Percentiles rank a stretch among this genome's conserved stretches.
Evolutionary conservation across 92 coral and sea anemone genomes (phyloP).

Genomic region (Meandrina meandrites): DNA sequence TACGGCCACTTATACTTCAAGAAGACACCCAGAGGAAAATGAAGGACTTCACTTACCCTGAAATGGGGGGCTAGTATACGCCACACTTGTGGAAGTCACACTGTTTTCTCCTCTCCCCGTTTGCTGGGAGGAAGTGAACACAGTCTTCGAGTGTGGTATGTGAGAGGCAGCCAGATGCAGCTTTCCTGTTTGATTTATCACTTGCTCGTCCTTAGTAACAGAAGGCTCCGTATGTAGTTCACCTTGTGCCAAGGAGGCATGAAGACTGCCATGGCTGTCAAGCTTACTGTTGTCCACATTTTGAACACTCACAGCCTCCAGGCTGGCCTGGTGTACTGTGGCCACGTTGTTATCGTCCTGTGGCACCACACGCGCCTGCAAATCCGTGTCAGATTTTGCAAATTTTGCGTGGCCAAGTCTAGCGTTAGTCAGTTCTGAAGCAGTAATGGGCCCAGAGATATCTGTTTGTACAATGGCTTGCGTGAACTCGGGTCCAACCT

Average conservation of each 20-base stretch:
- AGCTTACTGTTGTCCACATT: conserved; percentile 8
- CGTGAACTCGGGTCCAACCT: conserved; percentile 78
- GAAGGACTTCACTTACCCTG: not conserved
- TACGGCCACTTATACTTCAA: not conserved
- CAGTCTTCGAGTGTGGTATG: not conserved
- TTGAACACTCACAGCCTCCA: not conserved
- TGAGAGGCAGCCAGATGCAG: not conserved
- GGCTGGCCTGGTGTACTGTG: conserved; percentile 5
- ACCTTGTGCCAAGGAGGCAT: conserved; percentile 9
- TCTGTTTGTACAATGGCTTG: conserved; percentile 94
- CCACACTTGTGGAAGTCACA: not conserved
- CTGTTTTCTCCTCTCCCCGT: not conserved
- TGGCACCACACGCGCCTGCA: conserved; percentile 22
- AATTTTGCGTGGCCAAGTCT: conserved; percentile 61
- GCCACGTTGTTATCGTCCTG: conserved; percentile 8
- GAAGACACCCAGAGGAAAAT: too few species aligned
- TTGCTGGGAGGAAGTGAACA: not conserved
- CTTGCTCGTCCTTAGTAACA: conserved; percentile 7
- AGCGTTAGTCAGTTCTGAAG: conserved; percentile 51
- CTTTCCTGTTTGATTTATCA: conserved; percentile 14
- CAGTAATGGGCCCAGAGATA: conserved; percentile 85
- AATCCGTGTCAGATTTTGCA: conserved; percentile 19
- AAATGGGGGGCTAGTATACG: not conserved
- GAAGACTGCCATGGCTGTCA: conserved; percentile 9
- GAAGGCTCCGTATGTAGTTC: conserved; percentile 24